Evolutionary conservation across 1,140 invertebrate genomes (phyloP), one percentile per base, ranked within the genome.

Genomic region (Vanessa atalanta): DNA sequence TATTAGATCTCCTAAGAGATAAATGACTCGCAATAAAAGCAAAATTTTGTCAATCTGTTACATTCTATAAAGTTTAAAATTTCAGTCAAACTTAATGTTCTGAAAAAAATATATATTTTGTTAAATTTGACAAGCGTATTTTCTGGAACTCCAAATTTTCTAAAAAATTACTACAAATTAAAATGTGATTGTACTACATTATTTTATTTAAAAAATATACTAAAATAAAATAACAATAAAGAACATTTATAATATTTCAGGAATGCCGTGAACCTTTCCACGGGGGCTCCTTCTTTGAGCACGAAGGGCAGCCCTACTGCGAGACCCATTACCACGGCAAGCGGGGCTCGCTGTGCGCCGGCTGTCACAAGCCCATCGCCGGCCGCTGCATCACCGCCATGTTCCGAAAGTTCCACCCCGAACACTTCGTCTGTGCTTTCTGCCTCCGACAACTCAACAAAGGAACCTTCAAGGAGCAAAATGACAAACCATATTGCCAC

Each of bases 391-490:
- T 99, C 88, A 99, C 98, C 3, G 99, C 99, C 68, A 99, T 99
- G 98, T 99, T 98, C 92, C 95, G 97, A 65, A 99, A 99, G 93
- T 99, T 99, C 94, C 99, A 99, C 93, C 98, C 98, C 0, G 98
- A 99, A 92, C 99, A 99, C 93, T 99, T 99, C 88, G 98, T 99
- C 0, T 99, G 98, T 93, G 98, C 98, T 2, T 99, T 99, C 93
- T 99, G 99, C 85, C 93, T 99, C 74, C 98, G 99, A 85, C 98
- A 99, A 90, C 94, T 99, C 68, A 99, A 99, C 93, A 99, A 99
- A 89, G 95, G 99, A 77, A 99, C 98, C 0, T 99, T 99, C 93
- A 99, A 99, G 89, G 98, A 99, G 91, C 97, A 98, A 86, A 98
- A 98, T 85, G 98, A 99, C 84, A 99, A 99, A 88, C 98, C 99